Evolutionary conservation across 2,797 vertebrate genomes (phyloP), one percentile per base, ranked within the genome.

Genomic region (Dryobates pubescens): DNA sequence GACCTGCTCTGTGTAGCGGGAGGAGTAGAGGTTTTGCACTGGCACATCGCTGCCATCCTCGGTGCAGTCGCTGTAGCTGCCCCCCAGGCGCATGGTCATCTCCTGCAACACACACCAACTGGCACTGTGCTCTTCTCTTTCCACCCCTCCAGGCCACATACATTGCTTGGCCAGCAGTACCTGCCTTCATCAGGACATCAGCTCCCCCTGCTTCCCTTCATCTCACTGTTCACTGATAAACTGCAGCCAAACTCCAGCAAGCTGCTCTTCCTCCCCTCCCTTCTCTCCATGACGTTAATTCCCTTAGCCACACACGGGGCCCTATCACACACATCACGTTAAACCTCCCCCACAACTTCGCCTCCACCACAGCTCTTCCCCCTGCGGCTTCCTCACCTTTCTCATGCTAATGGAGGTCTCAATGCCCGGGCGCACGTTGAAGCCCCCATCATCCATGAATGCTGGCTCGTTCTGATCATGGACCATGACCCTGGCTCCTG

Each of bases 391-490:
- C 76, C 59, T 94, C 71, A 97, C 98, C 97, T 98, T 98, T 86
- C 75, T 97, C 98, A 98, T 97, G 92, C 97, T 97, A 93, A 98
- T 97, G 88, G 98, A 98, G 45, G 98, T 98, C 96, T 98, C 98
- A 2, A 98, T 92, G 1, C 98, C 98, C 0, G 98, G 98, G 19
- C 97, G 96, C 47, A 98, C 64, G 0, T 98, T 98, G 87, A 98
- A 98, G 36, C 98, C 98, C 7, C 97, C 97, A 4, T 98, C 98
- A 14, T 98, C 98, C 98, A 98, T 98, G 72, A 98, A 98, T 43
- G 98, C 96, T 5, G 97, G 97, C 54, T 98, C 97, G 1, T 97
- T 97, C 88, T 98, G 97, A 12, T 97, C 97, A 0, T 98, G 98
- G 36, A 98, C 97, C 95, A 97, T 97, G n/a, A 98, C 96, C 77